A percentile compares a stretch with the other conserved stretches of the same genome.
phyloP scores from a whole-genome alignment of 1,140 invertebrate genomes.

The Anastatus disparis region DNA sequence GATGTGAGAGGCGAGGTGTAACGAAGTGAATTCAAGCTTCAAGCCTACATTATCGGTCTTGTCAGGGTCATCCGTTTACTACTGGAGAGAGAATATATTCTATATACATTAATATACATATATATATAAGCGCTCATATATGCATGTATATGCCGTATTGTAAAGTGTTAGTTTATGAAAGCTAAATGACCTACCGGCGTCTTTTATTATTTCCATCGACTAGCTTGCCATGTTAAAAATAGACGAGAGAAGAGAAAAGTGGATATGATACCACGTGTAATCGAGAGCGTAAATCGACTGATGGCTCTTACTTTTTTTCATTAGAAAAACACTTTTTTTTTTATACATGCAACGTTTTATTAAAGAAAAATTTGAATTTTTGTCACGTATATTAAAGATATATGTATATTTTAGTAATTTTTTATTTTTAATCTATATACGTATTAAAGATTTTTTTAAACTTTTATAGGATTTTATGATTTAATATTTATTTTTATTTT shows the following conservation, averaged over 20 bases:
- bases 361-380: no score
- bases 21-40: conserved; percentile 23
- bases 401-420: no score
- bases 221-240: conserved; percentile 27
- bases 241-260: background rate
- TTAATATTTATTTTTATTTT: no score
- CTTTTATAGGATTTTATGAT: no score
- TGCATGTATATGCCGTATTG: background rate
- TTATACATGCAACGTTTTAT: no score
- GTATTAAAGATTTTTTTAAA: no score
- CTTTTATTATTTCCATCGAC: conserved; percentile 26
- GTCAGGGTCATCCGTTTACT: no score
- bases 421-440: no score
- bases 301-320: background rate
- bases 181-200: conserved; percentile 11
- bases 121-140: background rate
- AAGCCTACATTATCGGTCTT: conserved; percentile 15
- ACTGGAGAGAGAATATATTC: background rate
- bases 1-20: conserved; percentile 6
- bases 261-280: no score
- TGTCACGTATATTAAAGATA: no score
- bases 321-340: no score
- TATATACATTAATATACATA: background rate
- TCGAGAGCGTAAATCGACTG: conserved; percentile 8
- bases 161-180: background rate